Evolutionary conservation across 2,797 vertebrate genomes (phyloP).

Genomic region (Halcyon chelicuti): DNA sequence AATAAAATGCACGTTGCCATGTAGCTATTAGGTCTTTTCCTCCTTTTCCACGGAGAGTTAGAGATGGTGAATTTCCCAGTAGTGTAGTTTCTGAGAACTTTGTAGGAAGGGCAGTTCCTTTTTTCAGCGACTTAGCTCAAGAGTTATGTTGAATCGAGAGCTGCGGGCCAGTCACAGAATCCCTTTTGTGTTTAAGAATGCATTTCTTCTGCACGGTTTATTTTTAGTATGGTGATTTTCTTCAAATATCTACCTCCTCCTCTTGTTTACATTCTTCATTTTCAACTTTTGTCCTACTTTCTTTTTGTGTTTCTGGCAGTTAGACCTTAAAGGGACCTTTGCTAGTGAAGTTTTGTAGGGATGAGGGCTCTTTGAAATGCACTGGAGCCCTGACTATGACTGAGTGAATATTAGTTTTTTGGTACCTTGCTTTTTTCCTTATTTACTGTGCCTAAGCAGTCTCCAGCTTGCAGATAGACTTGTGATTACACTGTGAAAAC

Average conservation of each 20-base stretch:
- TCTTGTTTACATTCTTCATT: not conserved
- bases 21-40: not conserved
- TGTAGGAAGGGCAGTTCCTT: not conserved
- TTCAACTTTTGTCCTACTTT: not conserved
- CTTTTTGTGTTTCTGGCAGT: not conserved
- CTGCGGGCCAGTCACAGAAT: not conserved
- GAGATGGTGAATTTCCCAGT: not conserved
- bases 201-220: not conserved
- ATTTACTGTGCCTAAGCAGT: not conserved
- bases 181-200: not conserved
- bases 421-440: not conserved
- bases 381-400: not conserved
- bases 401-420: not conserved
- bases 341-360: not conserved
- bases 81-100: not conserved
- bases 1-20: not conserved
- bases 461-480: not conserved
- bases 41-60: not conserved
- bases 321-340: not conserved
- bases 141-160: not conserved
- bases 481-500: not conserved
- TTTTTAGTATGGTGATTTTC: not conserved
- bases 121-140: not conserved
- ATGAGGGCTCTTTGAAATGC: not conserved
- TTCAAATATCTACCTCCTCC: not conserved